phyloP scores from a whole-genome alignment of 2,797 vertebrate genomes.

The Myotis pilosus region DNA sequence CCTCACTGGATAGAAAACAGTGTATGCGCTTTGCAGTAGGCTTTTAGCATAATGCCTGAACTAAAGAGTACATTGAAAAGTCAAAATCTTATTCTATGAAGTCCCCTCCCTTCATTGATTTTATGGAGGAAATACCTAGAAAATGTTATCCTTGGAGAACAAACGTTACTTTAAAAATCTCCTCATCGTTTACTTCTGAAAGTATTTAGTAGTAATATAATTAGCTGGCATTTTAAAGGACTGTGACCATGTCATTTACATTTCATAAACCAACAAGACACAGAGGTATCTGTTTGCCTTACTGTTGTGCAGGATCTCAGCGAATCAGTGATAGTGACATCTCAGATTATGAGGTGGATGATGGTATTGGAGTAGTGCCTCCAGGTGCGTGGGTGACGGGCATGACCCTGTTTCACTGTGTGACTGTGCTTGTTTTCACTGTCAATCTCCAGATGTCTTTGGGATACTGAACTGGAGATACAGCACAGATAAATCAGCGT shows the following conservation, averaged over 20 bases:
- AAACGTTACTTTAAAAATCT: background rate
- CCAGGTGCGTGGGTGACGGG: constrained; percentile 96
- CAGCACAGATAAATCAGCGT: constrained; percentile 73
- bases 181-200: constrained; percentile 43
- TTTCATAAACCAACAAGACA: constrained; percentile 75
- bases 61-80: background rate
- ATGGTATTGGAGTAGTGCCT: constrained; percentile 96
- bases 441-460: constrained; percentile 55
- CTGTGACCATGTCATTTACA: constrained; percentile 64
- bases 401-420: constrained; percentile 83
- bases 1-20: background rate
- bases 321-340: constrained; percentile 97
- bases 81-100: background rate
- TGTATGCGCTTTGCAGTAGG: background rate
- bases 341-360: constrained; percentile 98
- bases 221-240: background rate
- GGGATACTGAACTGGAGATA: constrained; percentile 65
- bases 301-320: constrained; percentile 94
- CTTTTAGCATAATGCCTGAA: background rate
- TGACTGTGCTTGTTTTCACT: constrained; percentile 72
- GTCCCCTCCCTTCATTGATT: background rate
- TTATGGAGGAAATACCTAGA: background rate
- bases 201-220: constrained; percentile 44
- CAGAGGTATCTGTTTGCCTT: constrained; percentile 88
- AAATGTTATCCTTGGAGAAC: background rate